These are phyloP conservation scores for Lepidochrysops patricia DNA, from an alignment of 2,888 invertebrate genomes.

Conservation along the genomic window DNA sequence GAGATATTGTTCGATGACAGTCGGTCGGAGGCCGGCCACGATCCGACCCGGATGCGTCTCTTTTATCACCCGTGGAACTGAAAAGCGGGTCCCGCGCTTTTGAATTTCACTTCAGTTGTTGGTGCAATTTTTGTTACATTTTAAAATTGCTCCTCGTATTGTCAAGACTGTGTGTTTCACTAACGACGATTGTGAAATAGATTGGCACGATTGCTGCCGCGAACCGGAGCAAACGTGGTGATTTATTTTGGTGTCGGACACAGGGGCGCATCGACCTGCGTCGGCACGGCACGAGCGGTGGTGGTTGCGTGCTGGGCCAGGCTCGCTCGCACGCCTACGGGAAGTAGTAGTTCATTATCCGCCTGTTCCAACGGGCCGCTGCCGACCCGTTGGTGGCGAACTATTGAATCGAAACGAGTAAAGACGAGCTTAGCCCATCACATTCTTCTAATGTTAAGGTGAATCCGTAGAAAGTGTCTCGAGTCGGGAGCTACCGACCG, in stretches of 20 bases:
- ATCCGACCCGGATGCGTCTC: not conserved
- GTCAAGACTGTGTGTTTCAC: slow-evolving; percentile 14
- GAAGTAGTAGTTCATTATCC: too few relatives aligned
- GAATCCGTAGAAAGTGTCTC: not conserved
- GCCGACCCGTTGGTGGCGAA: too few relatives aligned
- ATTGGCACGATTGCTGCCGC: not conserved
- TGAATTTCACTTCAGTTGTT: not conserved
- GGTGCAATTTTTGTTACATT: slow-evolving; percentile 7
- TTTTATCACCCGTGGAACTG: not conserved
- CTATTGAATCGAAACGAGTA: too few relatives aligned
- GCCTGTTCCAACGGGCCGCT: too few relatives aligned
- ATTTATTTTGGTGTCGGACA: slow-evolving; percentile 7
- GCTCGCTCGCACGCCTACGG: not conserved
- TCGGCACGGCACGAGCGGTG: not conserved
- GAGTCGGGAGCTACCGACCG: too few relatives aligned
- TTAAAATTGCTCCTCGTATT: not conserved
- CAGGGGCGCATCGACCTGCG: not conserved
- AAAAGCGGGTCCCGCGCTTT: slow-evolving; percentile 1
- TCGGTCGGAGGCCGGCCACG: not conserved
- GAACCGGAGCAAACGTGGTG: not conserved
- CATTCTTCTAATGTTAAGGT: not conserved
- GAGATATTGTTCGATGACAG: not conserved
- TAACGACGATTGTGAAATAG: slow-evolving; percentile 8
- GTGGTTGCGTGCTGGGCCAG: not conserved
- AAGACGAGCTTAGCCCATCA: not conserved